Conservation (phyloP, 2,113 vertebrate genomes). For the Nycticorax nycticorax region DNA sequence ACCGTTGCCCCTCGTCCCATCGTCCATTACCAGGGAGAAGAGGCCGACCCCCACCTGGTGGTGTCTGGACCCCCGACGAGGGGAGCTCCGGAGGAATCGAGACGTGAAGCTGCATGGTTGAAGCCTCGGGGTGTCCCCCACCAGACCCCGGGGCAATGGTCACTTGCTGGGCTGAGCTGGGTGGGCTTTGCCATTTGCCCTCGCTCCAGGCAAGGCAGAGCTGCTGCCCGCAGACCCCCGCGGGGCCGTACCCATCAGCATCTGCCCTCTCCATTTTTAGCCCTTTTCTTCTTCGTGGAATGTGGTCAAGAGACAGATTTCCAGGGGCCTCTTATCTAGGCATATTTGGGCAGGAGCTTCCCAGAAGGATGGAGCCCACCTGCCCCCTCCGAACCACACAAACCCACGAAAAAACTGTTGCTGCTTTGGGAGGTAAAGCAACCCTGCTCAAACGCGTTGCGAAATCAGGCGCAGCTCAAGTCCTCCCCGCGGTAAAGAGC, state of each 20-base stretch:
- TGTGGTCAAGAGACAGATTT: not conserved
- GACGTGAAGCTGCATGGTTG: not conserved
- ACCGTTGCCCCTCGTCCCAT: too few species aligned
- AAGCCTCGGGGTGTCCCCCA: rapidly evolving
- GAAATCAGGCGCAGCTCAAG: not conserved
- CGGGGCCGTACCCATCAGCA: not conserved
- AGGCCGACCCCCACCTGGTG: too few species aligned
- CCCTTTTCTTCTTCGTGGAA: not conserved
- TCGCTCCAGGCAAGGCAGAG: not conserved
- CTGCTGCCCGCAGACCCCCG: not conserved
- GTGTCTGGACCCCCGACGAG: rapidly evolving
- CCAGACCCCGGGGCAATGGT: not conserved
- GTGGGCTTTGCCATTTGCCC: not conserved
- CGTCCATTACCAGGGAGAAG: too few species aligned
- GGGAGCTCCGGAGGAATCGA: not conserved
- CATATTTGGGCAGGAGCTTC: not conserved
- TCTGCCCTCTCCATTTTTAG: not conserved
- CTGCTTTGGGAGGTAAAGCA: not conserved
- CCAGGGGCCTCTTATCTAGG: not conserved
- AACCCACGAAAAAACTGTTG: not conserved
- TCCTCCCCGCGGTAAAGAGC: not conserved
- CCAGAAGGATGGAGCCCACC: not conserved
- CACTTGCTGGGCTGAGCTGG: not conserved
- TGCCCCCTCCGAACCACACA: not conserved
- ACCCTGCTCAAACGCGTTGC: not conserved